phyloP scores from a whole-genome alignment of 2,888 invertebrate genomes.

The Eristalinus sepulchralis region DNA sequence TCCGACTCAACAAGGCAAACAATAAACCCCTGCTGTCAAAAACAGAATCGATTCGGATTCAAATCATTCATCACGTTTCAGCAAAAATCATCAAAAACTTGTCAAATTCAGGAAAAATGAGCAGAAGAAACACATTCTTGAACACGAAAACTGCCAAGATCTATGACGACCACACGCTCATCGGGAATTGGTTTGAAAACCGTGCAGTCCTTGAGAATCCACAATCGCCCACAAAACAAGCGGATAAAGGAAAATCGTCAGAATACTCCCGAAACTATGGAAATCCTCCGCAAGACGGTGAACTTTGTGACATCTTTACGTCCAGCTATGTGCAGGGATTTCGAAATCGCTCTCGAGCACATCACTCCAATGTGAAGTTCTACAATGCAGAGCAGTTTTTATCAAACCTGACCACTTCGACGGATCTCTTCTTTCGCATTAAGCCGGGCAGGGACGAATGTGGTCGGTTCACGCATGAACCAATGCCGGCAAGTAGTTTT shows the following conservation, averaged over 20 bases:
- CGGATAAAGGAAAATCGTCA: background rate
- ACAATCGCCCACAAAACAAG: background rate
- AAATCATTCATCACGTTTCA: too few relatives aligned
- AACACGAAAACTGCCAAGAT: conserved; percentile 46
- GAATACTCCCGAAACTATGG: conserved; percentile 27
- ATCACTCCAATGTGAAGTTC: conserved; percentile 62
- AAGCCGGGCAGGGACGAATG: conserved; percentile 20
- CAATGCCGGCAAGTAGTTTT: background rate
- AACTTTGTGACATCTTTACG: background rate
- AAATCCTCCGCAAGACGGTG: background rate
- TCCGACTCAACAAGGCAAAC: too few relatives aligned
- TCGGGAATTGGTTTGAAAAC: conserved; percentile 75
- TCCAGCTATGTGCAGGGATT: conserved; percentile 56
- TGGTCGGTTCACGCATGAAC: background rate
- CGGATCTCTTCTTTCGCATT: conserved; percentile 72
- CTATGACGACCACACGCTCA: conserved; percentile 68
- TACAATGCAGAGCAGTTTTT: conserved; percentile 70
- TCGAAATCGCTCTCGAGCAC: conserved; percentile 64
- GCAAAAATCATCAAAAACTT: too few relatives aligned
- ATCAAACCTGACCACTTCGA: conserved; percentile 70
- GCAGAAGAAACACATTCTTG: conserved; percentile 40
- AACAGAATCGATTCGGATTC: too few relatives aligned
- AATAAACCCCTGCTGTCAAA: too few relatives aligned
- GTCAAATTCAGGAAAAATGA: conserved; percentile 21
- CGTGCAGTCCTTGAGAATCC: conserved; percentile 43